phyloP scores from a whole-genome alignment of 1,140 invertebrate genomes.

The Pectinophora gossypiella region DNA sequence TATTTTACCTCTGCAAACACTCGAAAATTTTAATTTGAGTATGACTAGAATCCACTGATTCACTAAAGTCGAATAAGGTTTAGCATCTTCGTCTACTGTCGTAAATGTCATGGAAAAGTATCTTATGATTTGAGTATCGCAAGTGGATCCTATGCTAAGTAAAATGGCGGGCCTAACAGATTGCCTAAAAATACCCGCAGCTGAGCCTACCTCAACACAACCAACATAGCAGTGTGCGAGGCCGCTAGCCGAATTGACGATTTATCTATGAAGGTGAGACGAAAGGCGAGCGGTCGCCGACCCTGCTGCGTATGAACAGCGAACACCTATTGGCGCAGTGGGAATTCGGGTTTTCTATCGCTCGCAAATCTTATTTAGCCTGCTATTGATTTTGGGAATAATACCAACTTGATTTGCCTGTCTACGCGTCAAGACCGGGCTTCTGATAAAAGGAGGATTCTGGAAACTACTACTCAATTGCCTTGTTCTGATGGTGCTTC shows the following conservation, averaged over 20 bases:
- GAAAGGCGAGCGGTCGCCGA: constrained; percentile 35
- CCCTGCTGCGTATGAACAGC: constrained; percentile 22
- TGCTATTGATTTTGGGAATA: background rate
- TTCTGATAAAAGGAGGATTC: background rate
- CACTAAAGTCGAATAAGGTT: no score
- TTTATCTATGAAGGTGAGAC: constrained; percentile 44
- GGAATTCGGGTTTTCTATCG: constrained; percentile 19
- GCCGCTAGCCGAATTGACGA: constrained; percentile 28
- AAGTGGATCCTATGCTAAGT: no score
- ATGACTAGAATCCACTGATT: no score
- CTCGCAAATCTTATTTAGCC: background rate
- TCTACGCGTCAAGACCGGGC: no score
- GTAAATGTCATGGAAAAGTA: no score
- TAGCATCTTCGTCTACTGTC: no score
- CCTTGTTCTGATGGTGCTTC: no score
- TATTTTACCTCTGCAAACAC: no score
- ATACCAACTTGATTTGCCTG: no score
- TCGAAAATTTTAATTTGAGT: no score
- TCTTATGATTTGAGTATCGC: no score
- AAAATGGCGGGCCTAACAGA: background rate
- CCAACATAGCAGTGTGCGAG: background rate
- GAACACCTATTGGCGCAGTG: constrained; percentile 30
- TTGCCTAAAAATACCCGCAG: background rate
- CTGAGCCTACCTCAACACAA: background rate
- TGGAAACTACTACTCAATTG: no score